Evolutionary conservation across 2,113 vertebrate genomes (phyloP), one percentile per base, ranked within the genome.

Genomic region (Asarcornis scutulata): DNA sequence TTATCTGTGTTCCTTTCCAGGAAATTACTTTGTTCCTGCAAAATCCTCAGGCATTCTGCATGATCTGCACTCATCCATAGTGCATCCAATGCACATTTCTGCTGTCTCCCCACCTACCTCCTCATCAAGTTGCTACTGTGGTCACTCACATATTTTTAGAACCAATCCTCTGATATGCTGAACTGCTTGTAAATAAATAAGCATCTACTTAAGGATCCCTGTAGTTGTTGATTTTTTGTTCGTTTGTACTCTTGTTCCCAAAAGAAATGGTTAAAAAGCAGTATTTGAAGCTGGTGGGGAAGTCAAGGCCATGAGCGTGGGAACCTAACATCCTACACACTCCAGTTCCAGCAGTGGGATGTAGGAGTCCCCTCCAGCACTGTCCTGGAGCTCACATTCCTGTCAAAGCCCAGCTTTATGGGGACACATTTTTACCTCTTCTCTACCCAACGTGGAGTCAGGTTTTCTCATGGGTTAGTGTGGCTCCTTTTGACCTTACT

Each of bases 261-360:
- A 74, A 77, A 25, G 17, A 74, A 23, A 14, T 66, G 4, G 18
- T 44, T 88, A 44, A 89, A 82, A 56, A 46, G 15, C 7, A 74
- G 2, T 38, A 32, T 64, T 4, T 66, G 14, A 34, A 58, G 25
- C 23, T 85, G 9, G 2, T 53, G 13, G 14, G 50, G 25, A 74
- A 60, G 34, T 46, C 34, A 7, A 60, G 38, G 26, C 77, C n/a
- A 25, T 40, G 31, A 67, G 17, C 12, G 55, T 18, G 10, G 0
- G 0, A 29, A 6, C 9, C 58, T 38, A 32, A 55, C 11, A 69
- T 68, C 46, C 25, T 90, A 3, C 5, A 15, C 0, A 1, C 21
- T 83, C 27, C 20, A 0, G 1, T 14, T 95, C 56, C 36, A 32
- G 29, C 46, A 26, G 34, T 56, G n/a, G 29, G 5, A 64, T 67